Percentiles rank a stretch among this genome's conserved stretches.
Conservation (phyloP, 2,113 vertebrate species). For the Scomber japonicus region DNA sequence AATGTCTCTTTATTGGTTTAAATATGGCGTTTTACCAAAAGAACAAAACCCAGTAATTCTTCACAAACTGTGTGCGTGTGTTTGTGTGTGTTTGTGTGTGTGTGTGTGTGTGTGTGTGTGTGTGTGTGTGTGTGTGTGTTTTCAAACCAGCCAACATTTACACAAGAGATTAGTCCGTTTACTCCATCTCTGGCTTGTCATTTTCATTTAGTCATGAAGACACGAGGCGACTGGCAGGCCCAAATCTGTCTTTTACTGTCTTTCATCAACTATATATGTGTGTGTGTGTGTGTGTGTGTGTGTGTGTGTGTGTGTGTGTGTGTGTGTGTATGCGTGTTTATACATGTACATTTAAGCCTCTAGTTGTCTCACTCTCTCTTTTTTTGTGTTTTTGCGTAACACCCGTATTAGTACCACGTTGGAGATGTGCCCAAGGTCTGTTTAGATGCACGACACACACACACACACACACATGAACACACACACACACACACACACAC, state of each 20-base stretch:
- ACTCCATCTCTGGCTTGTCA: constrained; percentile 15
- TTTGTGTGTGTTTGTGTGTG: too few species aligned
- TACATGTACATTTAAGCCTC: neutral
- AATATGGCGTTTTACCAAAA: neutral
- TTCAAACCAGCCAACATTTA: neutral
- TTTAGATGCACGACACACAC: constrained; percentile 28
- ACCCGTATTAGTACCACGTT: constrained; percentile 20
- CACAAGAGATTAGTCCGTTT: neutral
- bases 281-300: neutral
- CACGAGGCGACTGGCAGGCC: neutral
- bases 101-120: too few species aligned
- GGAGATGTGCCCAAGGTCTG: constrained; percentile 16
- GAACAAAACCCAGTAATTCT: neutral
- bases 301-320: neutral
- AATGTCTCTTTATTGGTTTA: neutral
- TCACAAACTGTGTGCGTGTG: neutral
- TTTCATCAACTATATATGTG: neutral
- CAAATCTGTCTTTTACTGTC: neutral
- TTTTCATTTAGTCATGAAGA: neutral
- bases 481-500: too few species aligned
- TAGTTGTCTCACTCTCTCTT: neutral
- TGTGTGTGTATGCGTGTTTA: neutral
- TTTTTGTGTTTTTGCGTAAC: neutral
- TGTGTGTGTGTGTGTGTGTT: neutral
- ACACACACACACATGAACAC: neutral